A percentile compares a stretch with the other conserved stretches of the same genome.
Conservation (phyloP, 2,797 vertebrate genomes). For the Champsocephalus gunnari region DNA sequence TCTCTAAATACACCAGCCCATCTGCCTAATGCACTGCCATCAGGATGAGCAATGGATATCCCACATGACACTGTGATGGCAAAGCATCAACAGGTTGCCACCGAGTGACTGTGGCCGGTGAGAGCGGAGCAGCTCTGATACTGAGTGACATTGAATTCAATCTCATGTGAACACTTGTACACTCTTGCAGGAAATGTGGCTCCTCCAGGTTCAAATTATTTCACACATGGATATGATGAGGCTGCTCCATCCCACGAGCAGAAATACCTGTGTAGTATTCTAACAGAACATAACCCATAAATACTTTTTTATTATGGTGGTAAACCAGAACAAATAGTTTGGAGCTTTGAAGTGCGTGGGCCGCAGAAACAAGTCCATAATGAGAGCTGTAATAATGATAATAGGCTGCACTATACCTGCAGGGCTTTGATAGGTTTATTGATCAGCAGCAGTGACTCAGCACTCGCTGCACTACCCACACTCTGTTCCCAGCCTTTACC, state of each 20-base stretch:
- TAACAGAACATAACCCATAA: constrained; percentile 21
- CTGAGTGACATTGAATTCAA: constrained; percentile 41
- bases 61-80: constrained; percentile 59
- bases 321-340: constrained; percentile 21
- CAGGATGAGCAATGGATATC: constrained; percentile 69
- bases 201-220: constrained; percentile 63
- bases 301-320: constrained; percentile 20
- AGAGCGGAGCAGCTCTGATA: constrained; percentile 60
- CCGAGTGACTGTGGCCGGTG: constrained; percentile 35
- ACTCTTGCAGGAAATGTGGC: constrained; percentile 45
- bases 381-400: constrained; percentile 23
- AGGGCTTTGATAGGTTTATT: constrained; percentile 34
- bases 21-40: constrained; percentile 69
- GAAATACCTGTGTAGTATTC: constrained; percentile 20
- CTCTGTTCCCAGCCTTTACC: neutral
- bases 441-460: constrained; percentile 45
- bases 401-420: constrained; percentile 28
- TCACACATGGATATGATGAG: constrained; percentile 57
- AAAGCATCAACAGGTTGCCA: constrained; percentile 63
- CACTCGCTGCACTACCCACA: constrained; percentile 16
- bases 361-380: constrained; percentile 4
- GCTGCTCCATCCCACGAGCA: constrained; percentile 38
- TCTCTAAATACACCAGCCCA: constrained; percentile 77
- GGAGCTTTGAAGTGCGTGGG: constrained; percentile 7
- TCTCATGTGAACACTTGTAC: constrained; percentile 32